Evolutionary conservation across 2,888 invertebrate genomes (phyloP).

Genomic region (Phengaris alcon): DNA sequence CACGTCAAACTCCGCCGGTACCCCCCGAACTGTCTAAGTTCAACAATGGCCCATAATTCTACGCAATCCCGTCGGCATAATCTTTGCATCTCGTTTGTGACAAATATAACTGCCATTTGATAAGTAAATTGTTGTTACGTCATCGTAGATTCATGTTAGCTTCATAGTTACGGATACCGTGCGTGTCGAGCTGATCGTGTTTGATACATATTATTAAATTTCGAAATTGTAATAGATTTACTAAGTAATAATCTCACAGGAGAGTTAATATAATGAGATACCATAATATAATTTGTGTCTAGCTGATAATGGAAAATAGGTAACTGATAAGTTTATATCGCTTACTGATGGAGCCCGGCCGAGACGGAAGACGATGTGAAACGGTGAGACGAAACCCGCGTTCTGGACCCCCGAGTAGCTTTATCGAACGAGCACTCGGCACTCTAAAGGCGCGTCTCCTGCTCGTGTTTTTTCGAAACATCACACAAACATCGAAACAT

Average conservation of each 20-base stretch:
- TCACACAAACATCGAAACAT: too few relatives aligned
- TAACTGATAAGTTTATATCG: conserved; percentile 74
- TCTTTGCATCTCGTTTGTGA: conserved; percentile 58
- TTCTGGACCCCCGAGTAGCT: conserved; percentile 17
- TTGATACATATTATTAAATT: conserved; percentile 77
- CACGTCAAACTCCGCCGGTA: background rate
- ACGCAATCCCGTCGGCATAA: conserved; percentile 32
- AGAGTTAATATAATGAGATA: conserved; percentile 71
- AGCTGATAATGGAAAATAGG: conserved; percentile 74
- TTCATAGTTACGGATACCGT: conserved; percentile 69
- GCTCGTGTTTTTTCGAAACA: too few relatives aligned
- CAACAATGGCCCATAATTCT: background rate
- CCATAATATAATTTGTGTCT: conserved; percentile 78
- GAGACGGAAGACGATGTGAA: conserved; percentile 39
- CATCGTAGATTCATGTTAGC: conserved; percentile 65
- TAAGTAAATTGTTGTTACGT: conserved; percentile 70
- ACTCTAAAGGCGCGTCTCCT: too few relatives aligned
- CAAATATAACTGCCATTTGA: conserved; percentile 76
- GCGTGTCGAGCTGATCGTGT: conserved; percentile 74
- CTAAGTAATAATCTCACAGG: conserved; percentile 75
- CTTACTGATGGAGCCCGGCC: conserved; percentile 49
- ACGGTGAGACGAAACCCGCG: conserved; percentile 29
- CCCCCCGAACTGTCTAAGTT: background rate
- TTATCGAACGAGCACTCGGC: too few relatives aligned
- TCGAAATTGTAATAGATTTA: conserved; percentile 76